Evolutionary conservation across 2,113 vertebrate genomes (phyloP).

Genomic region (Mastomys coucha): DNA sequence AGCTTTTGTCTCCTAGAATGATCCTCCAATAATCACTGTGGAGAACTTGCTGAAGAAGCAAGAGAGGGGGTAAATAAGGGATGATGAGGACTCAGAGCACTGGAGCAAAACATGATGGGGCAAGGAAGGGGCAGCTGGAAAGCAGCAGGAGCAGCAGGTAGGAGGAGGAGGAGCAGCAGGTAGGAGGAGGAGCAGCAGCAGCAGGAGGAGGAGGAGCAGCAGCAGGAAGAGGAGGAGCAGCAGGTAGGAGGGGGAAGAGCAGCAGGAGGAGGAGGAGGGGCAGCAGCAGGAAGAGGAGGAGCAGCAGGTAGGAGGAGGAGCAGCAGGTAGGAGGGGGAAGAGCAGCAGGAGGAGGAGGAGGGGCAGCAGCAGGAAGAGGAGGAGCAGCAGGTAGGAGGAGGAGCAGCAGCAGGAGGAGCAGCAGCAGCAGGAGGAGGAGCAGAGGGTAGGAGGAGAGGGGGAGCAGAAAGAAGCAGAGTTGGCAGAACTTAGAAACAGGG

Average conservation of each 20-base stretch:
- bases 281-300: too few relatives aligned
- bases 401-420: not conserved
- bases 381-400: not conserved
- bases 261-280: too few relatives aligned
- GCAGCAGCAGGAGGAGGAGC: too few relatives aligned
- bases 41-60: not conserved
- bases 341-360: too few relatives aligned
- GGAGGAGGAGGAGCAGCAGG: too few relatives aligned
- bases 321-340: not conserved
- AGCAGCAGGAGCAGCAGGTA: not conserved
- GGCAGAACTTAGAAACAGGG: not conserved
- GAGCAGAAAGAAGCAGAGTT: not conserved
- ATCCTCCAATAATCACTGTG: not conserved
- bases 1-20: not conserved
- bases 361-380: accelerated
- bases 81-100: not conserved
- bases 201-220: not conserved
- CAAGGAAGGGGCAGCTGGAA: accelerated
- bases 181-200: too few relatives aligned
- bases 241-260: accelerated
- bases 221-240: too few relatives aligned
- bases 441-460: accelerated
- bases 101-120: not conserved
- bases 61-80: not conserved
- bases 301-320: accelerated